These are phyloP conservation scores for Lindbergichthys nudifrons DNA, from an alignment of 2,797 vertebrate species.

Conservation along the genomic window DNA sequence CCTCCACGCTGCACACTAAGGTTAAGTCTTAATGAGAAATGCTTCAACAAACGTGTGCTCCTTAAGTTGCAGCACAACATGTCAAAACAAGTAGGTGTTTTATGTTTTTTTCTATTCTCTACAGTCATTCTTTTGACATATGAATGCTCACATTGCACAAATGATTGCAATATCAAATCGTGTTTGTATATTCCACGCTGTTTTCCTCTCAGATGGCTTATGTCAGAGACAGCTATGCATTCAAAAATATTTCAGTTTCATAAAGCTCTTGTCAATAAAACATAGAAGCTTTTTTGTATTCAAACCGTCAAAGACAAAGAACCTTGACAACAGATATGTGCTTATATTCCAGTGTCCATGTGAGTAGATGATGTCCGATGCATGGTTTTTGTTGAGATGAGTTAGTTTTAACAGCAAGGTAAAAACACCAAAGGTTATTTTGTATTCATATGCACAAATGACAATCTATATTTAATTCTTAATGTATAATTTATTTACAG, in stretches of 20 bases:
- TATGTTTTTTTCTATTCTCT: rapidly evolving
- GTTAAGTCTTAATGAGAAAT: conserved; percentile 30
- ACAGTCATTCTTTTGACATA: conserved; percentile 8
- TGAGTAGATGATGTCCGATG: neutral
- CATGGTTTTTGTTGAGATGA: neutral
- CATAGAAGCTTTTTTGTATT: neutral
- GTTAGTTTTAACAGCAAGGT: neutral
- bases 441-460: conserved; percentile 6
- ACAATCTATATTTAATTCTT: conserved; percentile 39
- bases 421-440: neutral
- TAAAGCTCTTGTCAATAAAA: conserved; percentile 32
- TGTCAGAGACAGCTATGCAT: conserved; percentile 26
- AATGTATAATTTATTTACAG: conserved; percentile 18
- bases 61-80: neutral
- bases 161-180: conserved; percentile 36
- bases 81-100: neutral
- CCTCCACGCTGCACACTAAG: conserved; percentile 28
- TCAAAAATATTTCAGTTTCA: conserved; percentile 8
- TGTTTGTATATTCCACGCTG: conserved; percentile 32
- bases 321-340: neutral
- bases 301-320: conserved; percentile 6
- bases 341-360: neutral
- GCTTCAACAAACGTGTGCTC: conserved; percentile 1
- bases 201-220: conserved; percentile 20
- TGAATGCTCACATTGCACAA: conserved; percentile 26